These are phyloP conservation scores for Chamaedrilus cognettii DNA, from an alignment of 2,888 invertebrate species.

Conservation along the genomic window DNA sequence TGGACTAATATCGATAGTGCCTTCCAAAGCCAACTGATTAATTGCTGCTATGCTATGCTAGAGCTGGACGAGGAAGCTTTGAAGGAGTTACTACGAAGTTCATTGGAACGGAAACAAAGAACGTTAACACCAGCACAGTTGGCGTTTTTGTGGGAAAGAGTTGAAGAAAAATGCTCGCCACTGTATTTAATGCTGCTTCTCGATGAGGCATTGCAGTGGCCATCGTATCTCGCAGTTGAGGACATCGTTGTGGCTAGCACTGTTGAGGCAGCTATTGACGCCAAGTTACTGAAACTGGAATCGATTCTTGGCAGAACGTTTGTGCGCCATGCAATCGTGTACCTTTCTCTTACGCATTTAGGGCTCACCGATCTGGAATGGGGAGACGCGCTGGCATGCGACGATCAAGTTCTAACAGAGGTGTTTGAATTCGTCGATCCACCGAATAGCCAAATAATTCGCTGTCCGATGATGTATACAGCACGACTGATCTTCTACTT, in stretches of 20 bases:
- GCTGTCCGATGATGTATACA: constrained; percentile 15
- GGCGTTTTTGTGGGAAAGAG: neutral
- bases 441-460: neutral
- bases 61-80: neutral
- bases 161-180: neutral
- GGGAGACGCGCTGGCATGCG: constrained; percentile 19
- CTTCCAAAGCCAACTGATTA: neutral
- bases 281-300: neutral
- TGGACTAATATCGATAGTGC: neutral
- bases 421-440: constrained; percentile 8
- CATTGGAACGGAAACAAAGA: neutral
- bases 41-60: neutral
- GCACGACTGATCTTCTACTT: constrained; percentile 13
- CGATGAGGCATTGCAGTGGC: constrained; percentile 7
- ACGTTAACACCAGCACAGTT: neutral
- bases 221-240: neutral
- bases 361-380: constrained; percentile 11
- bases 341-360: neutral
- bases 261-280: constrained; percentile 2
- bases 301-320: constrained; percentile 2
- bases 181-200: constrained; percentile 5
- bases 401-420: constrained; percentile 12
- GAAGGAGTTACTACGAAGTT: neutral
- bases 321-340: constrained; percentile 9
- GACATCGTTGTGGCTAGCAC: neutral